A percentile compares a stretch with the other conserved stretches of the same genome.
phyloP scores from a whole-genome alignment of 2,113 vertebrate species.

The Neolamprologus modestus region DNA sequence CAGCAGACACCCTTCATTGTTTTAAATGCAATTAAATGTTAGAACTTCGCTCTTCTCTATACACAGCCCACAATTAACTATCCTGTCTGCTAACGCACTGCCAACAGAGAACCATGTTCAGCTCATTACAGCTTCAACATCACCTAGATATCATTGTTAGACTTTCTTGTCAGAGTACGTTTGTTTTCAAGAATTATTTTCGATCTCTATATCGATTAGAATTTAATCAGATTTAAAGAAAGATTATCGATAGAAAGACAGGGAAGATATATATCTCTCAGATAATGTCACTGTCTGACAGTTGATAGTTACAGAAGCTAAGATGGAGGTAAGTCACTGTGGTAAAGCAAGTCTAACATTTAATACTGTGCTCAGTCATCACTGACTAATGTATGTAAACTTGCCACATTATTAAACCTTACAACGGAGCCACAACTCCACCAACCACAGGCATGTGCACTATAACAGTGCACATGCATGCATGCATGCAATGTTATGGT shows the following conservation, averaged over 20 bases:
- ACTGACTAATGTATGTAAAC: neutral
- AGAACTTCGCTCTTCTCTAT: neutral
- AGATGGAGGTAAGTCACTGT: neutral
- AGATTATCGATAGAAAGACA: rapidly evolving
- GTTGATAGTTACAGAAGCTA: neutral
- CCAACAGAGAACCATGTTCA: neutral
- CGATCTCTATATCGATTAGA: neutral
- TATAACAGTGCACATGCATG: neutral
- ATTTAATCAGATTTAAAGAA: neutral
- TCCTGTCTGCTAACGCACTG: neutral
- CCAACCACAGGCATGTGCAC: neutral
- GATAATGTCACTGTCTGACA: neutral
- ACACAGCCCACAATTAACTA: neutral
- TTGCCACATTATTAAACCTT: neutral
- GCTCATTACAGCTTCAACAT: neutral
- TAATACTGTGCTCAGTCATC: neutral
- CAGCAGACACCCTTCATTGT: neutral
- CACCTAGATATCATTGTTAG: rapidly evolving
- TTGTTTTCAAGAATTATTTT: neutral
- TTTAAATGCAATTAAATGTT: neutral
- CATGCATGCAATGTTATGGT: neutral
- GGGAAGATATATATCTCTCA: neutral
- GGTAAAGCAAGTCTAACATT: neutral
- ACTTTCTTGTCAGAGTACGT: neutral
- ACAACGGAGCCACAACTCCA: neutral